Conservation (phyloP, 2,797 vertebrate genomes). For the Serranus cabrilla region DNA sequence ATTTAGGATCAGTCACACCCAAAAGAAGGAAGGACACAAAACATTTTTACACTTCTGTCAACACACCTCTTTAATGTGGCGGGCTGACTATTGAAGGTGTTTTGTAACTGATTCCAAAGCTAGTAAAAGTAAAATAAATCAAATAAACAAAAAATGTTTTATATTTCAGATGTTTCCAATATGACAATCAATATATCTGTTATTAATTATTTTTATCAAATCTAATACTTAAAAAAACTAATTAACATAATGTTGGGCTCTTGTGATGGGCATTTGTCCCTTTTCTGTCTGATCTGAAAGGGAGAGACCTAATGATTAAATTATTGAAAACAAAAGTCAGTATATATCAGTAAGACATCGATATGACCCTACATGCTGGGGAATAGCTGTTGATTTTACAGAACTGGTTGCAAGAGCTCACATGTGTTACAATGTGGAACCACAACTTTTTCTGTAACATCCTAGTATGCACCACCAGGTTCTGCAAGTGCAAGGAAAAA, state of each 20-base stretch:
- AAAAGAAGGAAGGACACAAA: not conserved
- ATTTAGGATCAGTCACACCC: slow-evolving; percentile 22
- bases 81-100: not conserved
- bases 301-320: not conserved
- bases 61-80: slow-evolving; percentile 10
- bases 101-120: not conserved
- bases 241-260: not conserved
- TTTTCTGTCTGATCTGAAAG: not conserved
- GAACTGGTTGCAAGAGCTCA: slow-evolving; percentile 16
- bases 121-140: not conserved
- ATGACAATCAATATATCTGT: not conserved
- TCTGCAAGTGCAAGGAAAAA: slow-evolving; percentile 6
- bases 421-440: not conserved
- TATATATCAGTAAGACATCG: slow-evolving; percentile 23
- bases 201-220: not conserved
- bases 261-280: not conserved
- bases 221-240: not conserved
- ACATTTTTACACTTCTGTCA: not conserved
- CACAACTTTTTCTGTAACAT: slow-evolving; percentile 3
- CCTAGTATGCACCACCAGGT: not conserved
- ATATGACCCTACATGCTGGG: slow-evolving; percentile 1
- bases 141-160: not conserved
- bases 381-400: slow-evolving; percentile 8
- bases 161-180: not conserved
- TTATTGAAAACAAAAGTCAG: not conserved